A percentile compares a stretch with the other conserved stretches of the same genome.
phyloP scores from a whole-genome alignment of 2,888 invertebrate genomes.

The Rhingia rostrata region DNA sequence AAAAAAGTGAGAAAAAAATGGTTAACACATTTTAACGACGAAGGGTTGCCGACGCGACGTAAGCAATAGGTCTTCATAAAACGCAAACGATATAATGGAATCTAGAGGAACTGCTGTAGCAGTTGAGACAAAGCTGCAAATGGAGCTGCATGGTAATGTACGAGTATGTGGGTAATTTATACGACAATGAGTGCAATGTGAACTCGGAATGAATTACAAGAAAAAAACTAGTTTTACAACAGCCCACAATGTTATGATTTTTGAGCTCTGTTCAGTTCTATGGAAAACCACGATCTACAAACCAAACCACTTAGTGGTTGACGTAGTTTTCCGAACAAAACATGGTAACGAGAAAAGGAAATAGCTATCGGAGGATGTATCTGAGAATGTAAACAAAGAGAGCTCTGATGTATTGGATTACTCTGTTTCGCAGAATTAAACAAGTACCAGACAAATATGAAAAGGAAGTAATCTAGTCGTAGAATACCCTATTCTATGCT shows the following conservation, averaged over 20 bases:
- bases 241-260: slow-evolving; percentile 19
- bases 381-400: too few species aligned
- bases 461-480: too few species aligned
- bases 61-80: background rate
- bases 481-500: too few species aligned
- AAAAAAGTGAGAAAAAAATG: slow-evolving; percentile 29
- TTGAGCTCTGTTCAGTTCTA: background rate
- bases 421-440: too few species aligned
- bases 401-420: too few species aligned
- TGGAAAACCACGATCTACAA: slow-evolving; percentile 1
- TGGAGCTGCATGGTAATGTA: background rate
- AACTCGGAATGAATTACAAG: slow-evolving; percentile 19
- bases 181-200: slow-evolving; percentile 7
- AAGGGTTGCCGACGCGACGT: background rate
- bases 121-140: background rate
- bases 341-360: too few species aligned
- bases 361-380: too few species aligned
- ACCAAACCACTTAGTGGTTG: too few species aligned
- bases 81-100: slow-evolving; percentile 15
- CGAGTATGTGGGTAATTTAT: background rate
- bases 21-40: slow-evolving; percentile 33
- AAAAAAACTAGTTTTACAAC: slow-evolving; percentile 32
- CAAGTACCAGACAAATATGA: too few species aligned
- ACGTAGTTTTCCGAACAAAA: too few species aligned
- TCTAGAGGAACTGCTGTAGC: background rate